phyloP scores from a whole-genome alignment of 2,888 invertebrate species.

The Achlya flavicornis region DNA sequence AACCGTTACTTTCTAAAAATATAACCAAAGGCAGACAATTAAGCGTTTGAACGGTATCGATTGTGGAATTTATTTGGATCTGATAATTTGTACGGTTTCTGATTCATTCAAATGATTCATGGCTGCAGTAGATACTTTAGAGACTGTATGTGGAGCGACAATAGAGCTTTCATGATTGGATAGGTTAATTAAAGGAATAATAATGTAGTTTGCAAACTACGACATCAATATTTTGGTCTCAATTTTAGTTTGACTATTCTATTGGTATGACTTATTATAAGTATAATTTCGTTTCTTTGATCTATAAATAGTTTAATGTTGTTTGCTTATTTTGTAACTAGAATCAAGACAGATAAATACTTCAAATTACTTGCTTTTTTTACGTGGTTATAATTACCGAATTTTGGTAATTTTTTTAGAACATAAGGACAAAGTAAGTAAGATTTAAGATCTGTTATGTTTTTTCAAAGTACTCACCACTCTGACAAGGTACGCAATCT shows the following conservation, averaged over 20 bases:
- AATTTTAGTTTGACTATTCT: too few relatives aligned
- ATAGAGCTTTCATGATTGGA: background rate
- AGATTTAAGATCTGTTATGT: too few relatives aligned
- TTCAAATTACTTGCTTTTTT: background rate
- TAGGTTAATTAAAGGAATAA: background rate
- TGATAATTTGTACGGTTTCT: slow-evolving; percentile 13
- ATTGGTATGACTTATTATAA: too few relatives aligned
- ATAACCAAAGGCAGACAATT: slow-evolving; percentile 30
- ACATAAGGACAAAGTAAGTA: background rate
- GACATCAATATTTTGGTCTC: background rate
- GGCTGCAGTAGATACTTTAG: slow-evolving; percentile 2
- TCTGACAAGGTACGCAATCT: slow-evolving; percentile 91
- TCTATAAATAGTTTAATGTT: too few relatives aligned
- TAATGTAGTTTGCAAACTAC: background rate
- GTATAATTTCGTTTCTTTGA: too few relatives aligned
- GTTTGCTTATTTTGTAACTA: too few relatives aligned
- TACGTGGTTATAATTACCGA: background rate
- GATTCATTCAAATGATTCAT: slow-evolving; percentile 12
- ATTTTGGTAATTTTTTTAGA: background rate
- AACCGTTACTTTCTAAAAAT: slow-evolving; percentile 33
- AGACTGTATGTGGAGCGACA: background rate
- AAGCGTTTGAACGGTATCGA: slow-evolving; percentile 23
- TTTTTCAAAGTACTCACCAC: slow-evolving; percentile 51
- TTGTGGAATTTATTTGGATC: slow-evolving; percentile 14
- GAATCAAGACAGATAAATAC: too few relatives aligned